Evolutionary conservation across 35 echinoderm and acorn worm genomes (phyloP).

Genomic region (Apostichopus japonicus): DNA sequence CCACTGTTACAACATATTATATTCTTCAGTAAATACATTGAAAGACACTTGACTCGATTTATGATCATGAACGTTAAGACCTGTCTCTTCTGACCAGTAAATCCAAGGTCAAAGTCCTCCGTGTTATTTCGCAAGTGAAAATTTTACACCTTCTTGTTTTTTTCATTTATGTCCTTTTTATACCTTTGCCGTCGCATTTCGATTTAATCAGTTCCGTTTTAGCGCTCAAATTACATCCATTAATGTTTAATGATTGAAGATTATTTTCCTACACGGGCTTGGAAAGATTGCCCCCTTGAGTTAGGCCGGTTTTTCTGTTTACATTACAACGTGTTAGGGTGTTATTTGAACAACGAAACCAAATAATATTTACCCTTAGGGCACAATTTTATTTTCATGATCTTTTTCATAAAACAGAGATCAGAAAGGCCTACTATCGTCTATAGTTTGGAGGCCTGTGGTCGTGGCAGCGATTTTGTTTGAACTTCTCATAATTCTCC

Average conservation of each 20-base stretch:
- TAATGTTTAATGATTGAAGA: background rate
- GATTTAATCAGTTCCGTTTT: background rate
- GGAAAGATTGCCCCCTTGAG: background rate
- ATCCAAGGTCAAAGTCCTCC: too few species aligned
- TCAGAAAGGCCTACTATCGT: background rate
- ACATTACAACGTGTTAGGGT: background rate
- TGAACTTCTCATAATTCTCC: background rate
- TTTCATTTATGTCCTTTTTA: too few species aligned
- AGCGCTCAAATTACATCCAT: background rate
- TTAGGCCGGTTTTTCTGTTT: background rate
- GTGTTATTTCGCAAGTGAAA: too few species aligned
- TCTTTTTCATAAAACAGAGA: background rate
- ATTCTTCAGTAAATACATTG: too few species aligned
- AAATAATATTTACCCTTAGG: background rate
- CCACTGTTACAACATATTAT: too few species aligned
- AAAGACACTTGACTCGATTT: too few species aligned
- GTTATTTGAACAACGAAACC: background rate
- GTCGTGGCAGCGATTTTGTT: background rate
- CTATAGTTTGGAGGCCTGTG: background rate
- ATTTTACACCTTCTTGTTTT: too few species aligned
- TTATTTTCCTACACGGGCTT: background rate
- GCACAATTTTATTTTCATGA: background rate
- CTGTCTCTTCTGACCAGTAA: too few species aligned
- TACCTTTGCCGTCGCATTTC: too few species aligned
- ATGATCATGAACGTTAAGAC: too few species aligned